These are phyloP conservation scores for Furcifer pardalis DNA, from an alignment of 2,797 vertebrate genomes.

Conservation along the genomic window DNA sequence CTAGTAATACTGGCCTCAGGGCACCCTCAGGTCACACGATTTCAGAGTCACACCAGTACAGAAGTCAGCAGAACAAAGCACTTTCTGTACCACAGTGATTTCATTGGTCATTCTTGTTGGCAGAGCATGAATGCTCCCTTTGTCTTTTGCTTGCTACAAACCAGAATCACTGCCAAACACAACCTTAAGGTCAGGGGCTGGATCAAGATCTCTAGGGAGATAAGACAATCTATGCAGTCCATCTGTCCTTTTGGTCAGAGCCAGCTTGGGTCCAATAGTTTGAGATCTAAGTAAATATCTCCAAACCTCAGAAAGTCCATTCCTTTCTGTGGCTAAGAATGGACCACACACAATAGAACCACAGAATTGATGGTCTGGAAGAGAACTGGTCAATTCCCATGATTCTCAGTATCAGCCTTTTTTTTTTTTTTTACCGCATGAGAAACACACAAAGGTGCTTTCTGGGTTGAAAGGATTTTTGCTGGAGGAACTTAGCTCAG, in stretches of 20 bases:
- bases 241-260: background rate
- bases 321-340: background rate
- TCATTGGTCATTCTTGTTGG: conserved; percentile 31
- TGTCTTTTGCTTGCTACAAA: conserved; percentile 20
- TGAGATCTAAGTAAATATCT: background rate
- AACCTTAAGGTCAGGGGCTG: conserved; percentile 1
- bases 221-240: background rate
- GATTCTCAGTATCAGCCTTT: conserved; percentile 6
- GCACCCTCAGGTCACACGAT: conserved; percentile 11
- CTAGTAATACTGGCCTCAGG: background rate
- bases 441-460: too few species aligned
- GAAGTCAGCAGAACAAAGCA: conserved; percentile 17
- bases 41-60: background rate
- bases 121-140: conserved; percentile 21
- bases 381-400: background rate
- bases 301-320: conserved; percentile 6
- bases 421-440: too few species aligned
- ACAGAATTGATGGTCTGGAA: background rate
- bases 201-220: conserved; percentile 19
- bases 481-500: too few species aligned
- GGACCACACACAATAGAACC: background rate
- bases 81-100: conserved; percentile 32
- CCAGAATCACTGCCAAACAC: conserved; percentile 5
- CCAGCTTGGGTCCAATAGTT: background rate
- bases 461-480: too few species aligned